Conservation (phyloP, 2,888 invertebrate species). For the Drosophila borealis region DNA sequence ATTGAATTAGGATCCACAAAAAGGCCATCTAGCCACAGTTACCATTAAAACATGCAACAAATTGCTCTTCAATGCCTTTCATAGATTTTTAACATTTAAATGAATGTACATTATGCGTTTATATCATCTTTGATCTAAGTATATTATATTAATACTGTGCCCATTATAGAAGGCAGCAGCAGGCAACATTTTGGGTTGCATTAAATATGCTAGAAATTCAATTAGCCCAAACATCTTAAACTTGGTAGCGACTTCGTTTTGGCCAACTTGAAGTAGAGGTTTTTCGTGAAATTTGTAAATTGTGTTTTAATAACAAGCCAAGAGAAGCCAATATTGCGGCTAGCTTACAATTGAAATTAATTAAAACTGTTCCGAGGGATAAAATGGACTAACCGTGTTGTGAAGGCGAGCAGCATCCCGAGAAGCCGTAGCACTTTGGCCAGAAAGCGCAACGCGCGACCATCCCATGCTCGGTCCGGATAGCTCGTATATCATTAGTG, state of each 20-base stretch:
- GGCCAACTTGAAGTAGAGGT: background rate
- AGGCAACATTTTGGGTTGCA: background rate
- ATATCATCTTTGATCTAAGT: constrained; percentile 15
- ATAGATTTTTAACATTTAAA: constrained; percentile 19
- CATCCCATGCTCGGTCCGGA: constrained; percentile 2
- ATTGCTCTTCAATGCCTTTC: constrained; percentile 31
- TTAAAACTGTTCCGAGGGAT: constrained; percentile 53
- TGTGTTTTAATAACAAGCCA: constrained; percentile 24
- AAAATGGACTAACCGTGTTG: constrained; percentile 12
- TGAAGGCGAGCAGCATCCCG: background rate
- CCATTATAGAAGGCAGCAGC: background rate
- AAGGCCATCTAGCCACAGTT: background rate
- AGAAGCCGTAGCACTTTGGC: background rate
- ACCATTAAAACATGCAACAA: constrained; percentile 5
- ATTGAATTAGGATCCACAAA: constrained; percentile 18
- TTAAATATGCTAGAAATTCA: constrained; percentile 27
- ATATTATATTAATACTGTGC: constrained; percentile 12
- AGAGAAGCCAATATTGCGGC: constrained; percentile 26
- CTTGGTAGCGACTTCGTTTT: background rate
- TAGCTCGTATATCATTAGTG: constrained; percentile 46
- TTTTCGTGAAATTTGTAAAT: constrained; percentile 3
- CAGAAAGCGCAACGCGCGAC: constrained; percentile 24
- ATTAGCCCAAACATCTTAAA: constrained; percentile 8
- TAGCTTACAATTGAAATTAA: constrained; percentile 62
- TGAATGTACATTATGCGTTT: constrained; percentile 14